Base-by-base conservation (phyloP, 2,888 invertebrate genomes). In the Baronia brevicornis region DNA sequence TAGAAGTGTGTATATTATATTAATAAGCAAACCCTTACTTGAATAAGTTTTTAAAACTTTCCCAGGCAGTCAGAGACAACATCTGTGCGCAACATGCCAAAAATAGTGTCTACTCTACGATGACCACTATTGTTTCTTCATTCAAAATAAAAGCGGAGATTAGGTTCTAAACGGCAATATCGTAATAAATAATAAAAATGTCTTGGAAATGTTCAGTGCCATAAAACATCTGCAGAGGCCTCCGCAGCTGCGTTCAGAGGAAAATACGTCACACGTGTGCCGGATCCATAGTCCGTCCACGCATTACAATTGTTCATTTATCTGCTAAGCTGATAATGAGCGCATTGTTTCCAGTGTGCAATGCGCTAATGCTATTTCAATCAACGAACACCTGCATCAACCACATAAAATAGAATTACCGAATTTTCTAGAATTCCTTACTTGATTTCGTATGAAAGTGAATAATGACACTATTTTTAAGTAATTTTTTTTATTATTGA, bases 191-290 rank as follows among this genome's bases (percentile, higher is more conserved):
- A 77, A 72, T 73, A 77, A 78, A n/a, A 73, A 55, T 69, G 72
- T 68, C 78, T 80, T 77, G 71, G 74, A 79, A 84, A 79, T 73
- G 63, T 73, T 78, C 77, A 66, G 67, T 60, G 64, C 64, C 80
- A 74, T 84, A 84, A 84, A 84, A 80, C 84, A 84, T 80, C 82
- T 82, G 82, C 65, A 58, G 54, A 67, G 73, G 69, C 71, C 71
- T 70, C 49, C 62, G 62, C 82, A 82, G 82, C 80, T 82, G 82
- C 65, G 72, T 44, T 69, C 52, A 56, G 59, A 60, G 65, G 74
- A 71, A 79, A 78, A 75, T 73, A 78, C 80, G 80, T 79, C 79
- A 79, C 78, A 77, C 72, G 74, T 69, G 77, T 55, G 65, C 63
- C 50, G 33, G 33, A 74, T 72, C 56, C 51, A 68, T 79, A 80